Conservation (phyloP, 2,113 vertebrate genomes). For the Alligator mississippiensis region DNA sequence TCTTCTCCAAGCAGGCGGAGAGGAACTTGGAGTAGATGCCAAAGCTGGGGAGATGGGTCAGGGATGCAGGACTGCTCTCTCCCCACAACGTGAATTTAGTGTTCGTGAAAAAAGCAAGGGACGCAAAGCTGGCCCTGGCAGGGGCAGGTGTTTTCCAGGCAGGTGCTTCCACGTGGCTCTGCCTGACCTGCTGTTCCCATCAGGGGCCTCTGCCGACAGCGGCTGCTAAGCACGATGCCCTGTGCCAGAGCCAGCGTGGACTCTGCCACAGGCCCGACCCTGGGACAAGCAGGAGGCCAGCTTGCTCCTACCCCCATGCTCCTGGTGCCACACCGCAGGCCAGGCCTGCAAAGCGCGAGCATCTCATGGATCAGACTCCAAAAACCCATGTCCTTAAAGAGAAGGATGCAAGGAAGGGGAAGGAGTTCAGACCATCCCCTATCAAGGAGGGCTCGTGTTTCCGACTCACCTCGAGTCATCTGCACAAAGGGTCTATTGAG, state of each 20-base stretch:
- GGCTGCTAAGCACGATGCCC: neutral
- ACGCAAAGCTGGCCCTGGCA: neutral
- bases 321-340: neutral
- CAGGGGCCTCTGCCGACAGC: neutral
- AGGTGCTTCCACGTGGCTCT: constrained; percentile 9
- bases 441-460: neutral
- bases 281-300: neutral
- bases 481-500: neutral
- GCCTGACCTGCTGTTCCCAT: neutral
- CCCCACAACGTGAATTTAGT: neutral
- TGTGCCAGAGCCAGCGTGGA: neutral
- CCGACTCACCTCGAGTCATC: neutral
- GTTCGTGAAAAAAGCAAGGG: neutral
- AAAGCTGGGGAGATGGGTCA: neutral
- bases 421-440: neutral
- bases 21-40: neutral
- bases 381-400: neutral
- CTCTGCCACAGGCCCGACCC: neutral
- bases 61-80: neutral
- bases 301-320: neutral
- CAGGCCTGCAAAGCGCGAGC: neutral
- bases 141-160: neutral
- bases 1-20: neutral
- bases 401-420: neutral
- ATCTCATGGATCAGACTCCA: neutral